phyloP scores from a whole-genome alignment of 2,888 invertebrate genomes.

The Drosophila kambysellisi region DNA sequence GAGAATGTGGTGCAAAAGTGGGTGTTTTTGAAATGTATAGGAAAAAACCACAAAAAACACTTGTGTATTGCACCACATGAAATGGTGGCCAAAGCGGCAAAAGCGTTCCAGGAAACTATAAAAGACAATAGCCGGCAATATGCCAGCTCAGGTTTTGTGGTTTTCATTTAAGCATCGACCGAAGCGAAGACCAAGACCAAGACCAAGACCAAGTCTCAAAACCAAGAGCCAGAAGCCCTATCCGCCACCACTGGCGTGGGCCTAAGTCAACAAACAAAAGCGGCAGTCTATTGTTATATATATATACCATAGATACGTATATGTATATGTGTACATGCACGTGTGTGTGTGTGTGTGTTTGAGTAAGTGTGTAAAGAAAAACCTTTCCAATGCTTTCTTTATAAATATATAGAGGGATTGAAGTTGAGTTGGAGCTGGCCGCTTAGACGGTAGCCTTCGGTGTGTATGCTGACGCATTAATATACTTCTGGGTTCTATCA shows the following conservation, averaged over 20 bases:
- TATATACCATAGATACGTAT: background rate
- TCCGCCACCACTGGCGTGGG: slow-evolving; percentile 58
- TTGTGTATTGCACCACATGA: slow-evolving; percentile 62
- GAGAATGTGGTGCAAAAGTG: slow-evolving; percentile 33
- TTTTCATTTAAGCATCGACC: slow-evolving; percentile 60
- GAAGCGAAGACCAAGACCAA: slow-evolving; percentile 33
- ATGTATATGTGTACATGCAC: background rate
- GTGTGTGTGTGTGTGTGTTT: slow-evolving; percentile 10
- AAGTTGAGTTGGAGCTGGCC: slow-evolving; percentile 20
- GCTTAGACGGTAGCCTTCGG: slow-evolving; percentile 27
- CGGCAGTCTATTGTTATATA: slow-evolving; percentile 41
- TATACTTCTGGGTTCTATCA: slow-evolving; percentile 43
- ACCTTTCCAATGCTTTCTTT: slow-evolving; percentile 66
- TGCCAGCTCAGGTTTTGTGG: slow-evolving; percentile 81
- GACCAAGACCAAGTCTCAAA: slow-evolving; percentile 18
- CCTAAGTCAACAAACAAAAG: slow-evolving; percentile 79
- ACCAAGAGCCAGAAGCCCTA: slow-evolving; percentile 63
- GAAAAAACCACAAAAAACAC: slow-evolving; percentile 63
- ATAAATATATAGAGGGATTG: slow-evolving; percentile 14
- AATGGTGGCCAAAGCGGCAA: slow-evolving; percentile 52
- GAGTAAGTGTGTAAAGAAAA: slow-evolving; percentile 47
- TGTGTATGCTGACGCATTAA: slow-evolving; percentile 71
- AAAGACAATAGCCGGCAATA: slow-evolving; percentile 80
- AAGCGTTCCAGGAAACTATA: slow-evolving; percentile 76
- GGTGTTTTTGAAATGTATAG: slow-evolving; percentile 22